phyloP scores from a whole-genome alignment of 2,888 invertebrate species.

The Noctua pronuba region DNA sequence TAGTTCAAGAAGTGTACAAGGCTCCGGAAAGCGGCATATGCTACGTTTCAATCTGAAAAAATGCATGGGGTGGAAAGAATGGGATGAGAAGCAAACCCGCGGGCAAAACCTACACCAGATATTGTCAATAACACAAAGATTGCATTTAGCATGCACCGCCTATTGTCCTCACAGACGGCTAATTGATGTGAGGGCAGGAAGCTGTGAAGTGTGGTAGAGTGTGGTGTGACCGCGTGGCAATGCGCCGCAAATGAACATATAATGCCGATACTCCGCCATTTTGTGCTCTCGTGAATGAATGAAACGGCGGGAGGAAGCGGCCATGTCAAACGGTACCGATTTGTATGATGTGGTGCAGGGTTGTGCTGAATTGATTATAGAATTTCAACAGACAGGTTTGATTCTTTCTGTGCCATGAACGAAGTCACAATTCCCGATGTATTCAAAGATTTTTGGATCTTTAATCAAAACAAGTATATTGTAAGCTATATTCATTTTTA shows the following conservation, averaged over 20 bases:
- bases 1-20: background rate
- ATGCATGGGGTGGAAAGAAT: background rate
- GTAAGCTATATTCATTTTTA: background rate
- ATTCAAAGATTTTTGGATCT: background rate
- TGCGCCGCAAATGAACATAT: constrained; percentile 85
- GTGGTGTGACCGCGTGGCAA: constrained; percentile 80
- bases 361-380: constrained; percentile 24
- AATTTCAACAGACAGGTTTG: background rate
- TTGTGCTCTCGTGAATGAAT: constrained; percentile 76
- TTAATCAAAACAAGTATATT: background rate
- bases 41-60: background rate
- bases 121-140: constrained; percentile 36
- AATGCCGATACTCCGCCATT: constrained; percentile 76
- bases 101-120: background rate
- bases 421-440: background rate
- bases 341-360: constrained; percentile 73
- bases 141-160: constrained; percentile 48
- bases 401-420: background rate
- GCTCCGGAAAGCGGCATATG: background rate
- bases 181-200: constrained; percentile 84
- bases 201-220: constrained; percentile 66
- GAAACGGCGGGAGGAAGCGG: constrained; percentile 75
- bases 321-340: constrained; percentile 81
- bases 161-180: constrained; percentile 72
- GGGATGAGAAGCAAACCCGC: background rate